Evolutionary conservation across 2,113 vertebrate genomes (phyloP), one percentile per base, ranked within the genome.

Genomic region (Triplophysa dalaica): DNA sequence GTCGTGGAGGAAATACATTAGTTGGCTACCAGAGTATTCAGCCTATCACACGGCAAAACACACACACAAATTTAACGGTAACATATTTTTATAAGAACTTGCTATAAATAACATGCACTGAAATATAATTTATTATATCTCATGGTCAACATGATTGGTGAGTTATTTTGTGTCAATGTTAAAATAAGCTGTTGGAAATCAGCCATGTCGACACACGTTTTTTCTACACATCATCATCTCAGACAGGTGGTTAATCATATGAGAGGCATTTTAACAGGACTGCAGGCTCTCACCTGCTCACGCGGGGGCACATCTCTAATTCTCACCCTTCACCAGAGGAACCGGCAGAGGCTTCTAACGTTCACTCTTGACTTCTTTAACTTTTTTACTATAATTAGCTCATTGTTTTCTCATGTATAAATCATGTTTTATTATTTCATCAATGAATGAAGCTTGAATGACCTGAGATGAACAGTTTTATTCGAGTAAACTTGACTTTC

Each of bases 221-320:
- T 5, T 8, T 52, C 14, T 1, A 1, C 48, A 11, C 16, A 2
- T 19, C 70, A 41, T 41, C 6, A 0, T 56, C 48, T 70, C n/a
- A 45, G 70, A 62, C 38, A 62, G 72, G 58, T 3, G 16, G 72
- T 33, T 75, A 75, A 62, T 75, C 72, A 75, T 26, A 38, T 62
- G 72, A 75, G 58, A 24, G 72, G 72, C 54, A 4, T 73, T 73
- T 73, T 43, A 60, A 73, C 54, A 22, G 10, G 10, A 17, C 72
- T 75, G 21, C 58, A 75, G 58, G 38, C 5, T 4, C 13, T 73
- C 70, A 43, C 70, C 70, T 73, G 54, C 54, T 73, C 8, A 22
- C 3, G 6, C 13, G 7, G 8, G n/a, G 54, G 54, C 19, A 58
- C 54, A 21, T 21, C 3, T 17, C n/a, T 11, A 60, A 26, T 48